Evolutionary conservation across 2,797 vertebrate genomes (phyloP).

Genomic region (Gobionotothen gibberifrons): DNA sequence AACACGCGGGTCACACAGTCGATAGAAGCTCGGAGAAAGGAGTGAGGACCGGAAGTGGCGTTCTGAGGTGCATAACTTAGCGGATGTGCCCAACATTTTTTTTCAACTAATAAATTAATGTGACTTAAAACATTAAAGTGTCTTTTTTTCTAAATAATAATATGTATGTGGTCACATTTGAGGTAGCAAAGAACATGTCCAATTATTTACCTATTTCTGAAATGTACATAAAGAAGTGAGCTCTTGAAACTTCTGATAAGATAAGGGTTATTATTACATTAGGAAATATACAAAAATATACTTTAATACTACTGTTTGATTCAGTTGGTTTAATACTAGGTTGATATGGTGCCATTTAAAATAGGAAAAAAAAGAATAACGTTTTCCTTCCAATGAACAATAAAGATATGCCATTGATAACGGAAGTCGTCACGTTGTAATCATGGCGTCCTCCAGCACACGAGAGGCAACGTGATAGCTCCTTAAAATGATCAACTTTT

Average conservation of each 20-base stretch:
- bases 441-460: constrained; percentile 72
- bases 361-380: not conserved
- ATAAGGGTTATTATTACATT: not conserved
- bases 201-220: not conserved
- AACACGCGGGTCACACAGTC: constrained; percentile 74
- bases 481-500: constrained; percentile 59
- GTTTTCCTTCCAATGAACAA: constrained; percentile 4
- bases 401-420: constrained; percentile 1
- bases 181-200: fast-evolving
- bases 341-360: not conserved
- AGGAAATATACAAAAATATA: not conserved
- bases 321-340: no score
- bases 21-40: constrained; percentile 59
- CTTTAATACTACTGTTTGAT: no score
- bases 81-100: constrained; percentile 5
- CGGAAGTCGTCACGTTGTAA: constrained; percentile 56
- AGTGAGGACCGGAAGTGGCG: constrained; percentile 67
- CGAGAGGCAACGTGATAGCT: constrained; percentile 73
- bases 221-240: not conserved
- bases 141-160: not conserved
- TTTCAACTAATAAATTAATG: not conserved
- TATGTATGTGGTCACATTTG: fast-evolving
- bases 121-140: no score
- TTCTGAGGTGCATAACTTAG: fast-evolving
- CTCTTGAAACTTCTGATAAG: not conserved